phyloP scores from a whole-genome alignment of 2,797 vertebrate species.

The Anguilla pacifica region DNA sequence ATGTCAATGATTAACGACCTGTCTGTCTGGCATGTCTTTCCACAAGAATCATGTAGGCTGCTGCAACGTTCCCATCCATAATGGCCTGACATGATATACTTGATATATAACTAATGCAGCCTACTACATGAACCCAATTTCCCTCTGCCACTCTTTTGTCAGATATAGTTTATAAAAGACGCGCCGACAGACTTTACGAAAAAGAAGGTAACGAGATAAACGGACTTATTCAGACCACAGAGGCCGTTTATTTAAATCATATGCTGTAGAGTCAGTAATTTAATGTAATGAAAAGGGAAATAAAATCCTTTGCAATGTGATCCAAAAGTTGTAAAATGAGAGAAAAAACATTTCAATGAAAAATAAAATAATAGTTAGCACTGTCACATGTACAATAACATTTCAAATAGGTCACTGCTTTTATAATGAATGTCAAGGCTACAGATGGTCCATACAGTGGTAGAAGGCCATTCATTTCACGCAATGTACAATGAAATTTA shows the following conservation, averaged over 20 bases:
- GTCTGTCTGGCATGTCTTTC: neutral
- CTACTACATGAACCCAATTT: neutral
- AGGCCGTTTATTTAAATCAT: neutral
- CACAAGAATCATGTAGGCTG: neutral
- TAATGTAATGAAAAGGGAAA: neutral
- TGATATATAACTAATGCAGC: neutral
- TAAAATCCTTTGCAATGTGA: neutral
- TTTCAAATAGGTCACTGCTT: neutral
- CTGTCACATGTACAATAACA: neutral
- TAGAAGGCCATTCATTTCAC: neutral
- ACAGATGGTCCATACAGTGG: neutral
- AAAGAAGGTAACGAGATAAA: neutral
- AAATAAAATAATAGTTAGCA: neutral
- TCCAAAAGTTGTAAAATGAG: constrained; percentile 14
- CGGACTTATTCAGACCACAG: neutral
- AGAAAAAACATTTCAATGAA: neutral
- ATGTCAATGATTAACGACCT: constrained; percentile 1
- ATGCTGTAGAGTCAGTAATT: neutral
- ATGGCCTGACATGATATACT: neutral
- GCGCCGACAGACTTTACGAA: neutral
- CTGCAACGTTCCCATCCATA: neutral
- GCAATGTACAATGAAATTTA: neutral
- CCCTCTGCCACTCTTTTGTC: neutral
- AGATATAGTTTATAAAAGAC: neutral
- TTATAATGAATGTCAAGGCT: constrained; percentile 7